These are phyloP conservation scores for Eriosoma lanigerum DNA, from an alignment of 1,140 invertebrate species.

Conservation along the genomic window DNA sequence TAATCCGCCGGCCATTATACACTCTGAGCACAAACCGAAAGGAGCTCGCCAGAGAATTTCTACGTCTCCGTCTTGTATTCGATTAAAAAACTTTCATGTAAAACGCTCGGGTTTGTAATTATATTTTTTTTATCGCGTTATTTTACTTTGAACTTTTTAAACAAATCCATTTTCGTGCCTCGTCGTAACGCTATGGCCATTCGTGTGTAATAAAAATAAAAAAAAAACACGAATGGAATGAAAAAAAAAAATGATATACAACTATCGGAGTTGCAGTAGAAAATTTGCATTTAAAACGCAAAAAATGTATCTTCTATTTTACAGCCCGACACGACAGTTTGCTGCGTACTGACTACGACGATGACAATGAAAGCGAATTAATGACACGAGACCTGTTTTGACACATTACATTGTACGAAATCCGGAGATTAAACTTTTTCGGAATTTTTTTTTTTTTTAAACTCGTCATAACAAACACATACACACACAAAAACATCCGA, in stretches of 20 bases:
- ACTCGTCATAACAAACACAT: slow-evolving; percentile 7
- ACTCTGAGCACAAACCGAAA: not conserved
- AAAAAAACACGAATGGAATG: not conserved
- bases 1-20: too few species aligned
- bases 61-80: not conserved
- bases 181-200: not conserved
- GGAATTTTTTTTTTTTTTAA: too few species aligned
- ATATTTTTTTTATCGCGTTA: slow-evolving; percentile 2
- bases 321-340: not conserved
- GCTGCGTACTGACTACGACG: slow-evolving; percentile 11
- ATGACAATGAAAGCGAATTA: slow-evolving; percentile 24
- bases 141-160: slow-evolving; percentile 1
- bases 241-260: not conserved
- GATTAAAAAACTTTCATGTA: not conserved
- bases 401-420: slow-evolving; percentile 36
- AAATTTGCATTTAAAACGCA: slow-evolving; percentile 19
- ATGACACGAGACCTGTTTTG: slow-evolving; percentile 36
- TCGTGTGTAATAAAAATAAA: not conserved
- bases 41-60: not conserved
- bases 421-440: slow-evolving; percentile 28
- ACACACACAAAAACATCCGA: not conserved
- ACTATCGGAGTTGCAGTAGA: not conserved
- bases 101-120: slow-evolving; percentile 19
- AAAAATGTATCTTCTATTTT: slow-evolving; percentile 11
- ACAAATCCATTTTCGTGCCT: slow-evolving; percentile 1